phyloP scores from a whole-genome alignment of 1,140 invertebrate genomes.

The Calephelis virginiensis region DNA sequence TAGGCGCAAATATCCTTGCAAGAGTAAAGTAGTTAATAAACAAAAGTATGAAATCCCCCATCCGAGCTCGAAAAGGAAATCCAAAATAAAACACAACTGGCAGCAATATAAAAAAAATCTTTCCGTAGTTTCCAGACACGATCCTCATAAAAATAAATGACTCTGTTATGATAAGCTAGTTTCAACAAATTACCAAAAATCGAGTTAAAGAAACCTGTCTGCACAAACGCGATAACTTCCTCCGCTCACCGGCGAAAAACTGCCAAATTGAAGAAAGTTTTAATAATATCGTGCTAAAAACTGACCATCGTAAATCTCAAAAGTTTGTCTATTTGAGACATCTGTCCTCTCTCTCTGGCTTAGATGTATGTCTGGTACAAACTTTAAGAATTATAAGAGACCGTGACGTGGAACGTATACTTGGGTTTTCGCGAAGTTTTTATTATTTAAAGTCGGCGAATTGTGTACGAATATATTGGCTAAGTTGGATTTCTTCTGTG shows the following conservation, averaged over 20 bases:
- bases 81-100: too few relatives aligned
- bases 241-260: slow-evolving; percentile 17
- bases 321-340: slow-evolving; percentile 30
- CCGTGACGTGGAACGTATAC: slow-evolving; percentile 8
- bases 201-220: slow-evolving; percentile 8
- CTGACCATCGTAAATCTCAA: slow-evolving; percentile 31
- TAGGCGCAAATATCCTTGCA: too few relatives aligned
- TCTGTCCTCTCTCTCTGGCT: slow-evolving; percentile 28
- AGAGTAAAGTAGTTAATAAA: too few relatives aligned
- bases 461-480: slow-evolving; percentile 17
- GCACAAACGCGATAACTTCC: slow-evolving; percentile 1
- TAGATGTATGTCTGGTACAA: slow-evolving; percentile 15
- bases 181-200: background rate
- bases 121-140: too few relatives aligned
- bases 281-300: slow-evolving; percentile 26
- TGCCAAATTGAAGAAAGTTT: slow-evolving; percentile 22
- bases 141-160: too few relatives aligned
- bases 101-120: too few relatives aligned
- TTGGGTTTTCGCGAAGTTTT: slow-evolving; percentile 11
- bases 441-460: slow-evolving; percentile 17
- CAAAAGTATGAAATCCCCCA: too few relatives aligned
- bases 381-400: slow-evolving; percentile 12
- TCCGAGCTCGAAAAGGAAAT: too few relatives aligned
- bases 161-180: too few relatives aligned
- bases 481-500: slow-evolving; percentile 7